Percentiles rank a stretch among this genome's conserved stretches.
phyloP scores from a whole-genome alignment of 2,888 invertebrate genomes.

The Dasypolia templi region DNA sequence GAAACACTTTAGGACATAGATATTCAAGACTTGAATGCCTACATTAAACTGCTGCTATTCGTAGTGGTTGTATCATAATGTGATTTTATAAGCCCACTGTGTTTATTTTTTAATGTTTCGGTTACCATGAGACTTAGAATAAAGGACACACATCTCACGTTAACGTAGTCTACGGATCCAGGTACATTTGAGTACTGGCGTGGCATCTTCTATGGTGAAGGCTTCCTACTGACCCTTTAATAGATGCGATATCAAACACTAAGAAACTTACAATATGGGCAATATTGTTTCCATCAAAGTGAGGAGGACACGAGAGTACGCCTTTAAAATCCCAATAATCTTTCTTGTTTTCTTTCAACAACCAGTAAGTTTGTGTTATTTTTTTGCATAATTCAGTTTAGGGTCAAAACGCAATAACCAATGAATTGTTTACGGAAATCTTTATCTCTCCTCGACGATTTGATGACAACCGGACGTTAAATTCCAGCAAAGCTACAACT shows the following conservation, averaged over 20 bases:
- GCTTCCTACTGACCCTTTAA: neutral
- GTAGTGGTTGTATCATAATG: neutral
- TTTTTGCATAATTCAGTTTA: neutral
- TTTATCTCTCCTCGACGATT: neutral
- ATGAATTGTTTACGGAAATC: neutral
- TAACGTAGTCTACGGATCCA: neutral
- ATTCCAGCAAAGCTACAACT: neutral
- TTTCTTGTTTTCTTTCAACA: neutral
- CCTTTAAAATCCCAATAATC: neutral
- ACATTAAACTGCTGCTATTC: neutral
- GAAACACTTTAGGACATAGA: constrained; percentile 8
- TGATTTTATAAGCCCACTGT: constrained; percentile 18
- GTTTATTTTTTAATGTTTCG: neutral
- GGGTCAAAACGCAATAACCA: too few species aligned
- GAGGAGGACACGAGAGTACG: neutral
- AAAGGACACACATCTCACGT: neutral
- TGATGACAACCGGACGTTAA: neutral
- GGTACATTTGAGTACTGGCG: neutral
- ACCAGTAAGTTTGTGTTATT: neutral
- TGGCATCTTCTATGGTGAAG: neutral
- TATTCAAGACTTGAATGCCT: neutral
- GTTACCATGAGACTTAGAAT: too few species aligned
- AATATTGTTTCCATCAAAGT: neutral
- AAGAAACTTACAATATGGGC: neutral
- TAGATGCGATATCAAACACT: neutral